Evolutionary conservation across 2,797 vertebrate species (phyloP).

Genomic region (Denticeps clupeoides): DNA sequence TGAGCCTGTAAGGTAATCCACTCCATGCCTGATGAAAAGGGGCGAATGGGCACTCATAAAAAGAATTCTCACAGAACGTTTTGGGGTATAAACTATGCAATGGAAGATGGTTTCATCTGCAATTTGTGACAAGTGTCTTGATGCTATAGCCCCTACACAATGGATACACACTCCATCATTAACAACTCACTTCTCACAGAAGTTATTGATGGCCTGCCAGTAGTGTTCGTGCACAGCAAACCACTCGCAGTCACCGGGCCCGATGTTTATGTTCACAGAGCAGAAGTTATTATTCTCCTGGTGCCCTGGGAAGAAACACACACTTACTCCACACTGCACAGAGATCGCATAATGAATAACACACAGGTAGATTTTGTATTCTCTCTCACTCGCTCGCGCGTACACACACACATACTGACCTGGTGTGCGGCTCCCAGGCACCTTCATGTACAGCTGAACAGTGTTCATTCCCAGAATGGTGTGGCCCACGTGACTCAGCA

Average conservation of each 20-base stretch:
- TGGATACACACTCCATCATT: neutral
- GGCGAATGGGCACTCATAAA: neutral
- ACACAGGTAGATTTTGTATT: too few relatives aligned
- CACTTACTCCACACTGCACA: neutral
- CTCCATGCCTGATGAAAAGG: constrained; percentile 62
- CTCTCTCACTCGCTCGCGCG: constrained; percentile 2
- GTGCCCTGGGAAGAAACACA: constrained; percentile 50
- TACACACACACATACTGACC: constrained; percentile 38
- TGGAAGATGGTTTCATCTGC: too few relatives aligned
- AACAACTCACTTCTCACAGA: constrained; percentile 60
- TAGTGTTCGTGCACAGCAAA: constrained; percentile 73
- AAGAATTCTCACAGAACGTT: too few relatives aligned
- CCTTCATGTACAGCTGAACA: constrained; percentile 76
- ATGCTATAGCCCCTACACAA: neutral
- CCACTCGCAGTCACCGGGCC: constrained; percentile 74
- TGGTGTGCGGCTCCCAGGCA: constrained; percentile 69
- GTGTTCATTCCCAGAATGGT: constrained; percentile 80
- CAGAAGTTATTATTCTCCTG: constrained; percentile 80
- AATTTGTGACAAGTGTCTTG: too few relatives aligned
- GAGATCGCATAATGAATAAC: neutral
- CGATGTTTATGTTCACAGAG: constrained; percentile 76
- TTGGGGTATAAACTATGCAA: too few relatives aligned
- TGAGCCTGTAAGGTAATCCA: constrained; percentile 81
- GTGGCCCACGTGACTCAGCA: constrained; percentile 74
- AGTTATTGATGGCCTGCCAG: constrained; percentile 67